These are phyloP conservation scores for Drosophila nigricruria DNA, from an alignment of 2,888 invertebrate genomes.

Conservation along the genomic window DNA sequence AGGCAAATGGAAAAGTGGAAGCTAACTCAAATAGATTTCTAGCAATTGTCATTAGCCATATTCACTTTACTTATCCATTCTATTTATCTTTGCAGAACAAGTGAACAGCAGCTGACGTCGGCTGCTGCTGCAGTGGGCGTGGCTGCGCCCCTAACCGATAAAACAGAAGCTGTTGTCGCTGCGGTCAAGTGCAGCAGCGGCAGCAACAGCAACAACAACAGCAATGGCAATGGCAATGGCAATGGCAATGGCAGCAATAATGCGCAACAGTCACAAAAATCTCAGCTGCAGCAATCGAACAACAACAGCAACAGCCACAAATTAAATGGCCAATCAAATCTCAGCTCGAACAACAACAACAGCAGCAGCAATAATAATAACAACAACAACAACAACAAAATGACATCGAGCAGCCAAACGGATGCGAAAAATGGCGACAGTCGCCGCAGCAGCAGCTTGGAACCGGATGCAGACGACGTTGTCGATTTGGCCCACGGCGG, in stretches of 20 bases:
- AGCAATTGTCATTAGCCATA: neutral
- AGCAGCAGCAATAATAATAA: slow-evolving; percentile 28
- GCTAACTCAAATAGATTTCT: neutral
- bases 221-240: slow-evolving; percentile 50
- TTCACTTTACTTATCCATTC: no score
- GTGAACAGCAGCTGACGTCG: slow-evolving; percentile 57
- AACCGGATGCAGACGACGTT: slow-evolving; percentile 60
- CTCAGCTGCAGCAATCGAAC: slow-evolving; percentile 62
- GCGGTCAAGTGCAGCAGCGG: slow-evolving; percentile 31
- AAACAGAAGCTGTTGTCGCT: slow-evolving; percentile 30
- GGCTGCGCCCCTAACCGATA: slow-evolving; percentile 46
- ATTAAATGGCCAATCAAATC: slow-evolving; percentile 66
- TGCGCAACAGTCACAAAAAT: slow-evolving; percentile 62
- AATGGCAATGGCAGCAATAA: slow-evolving; percentile 58
- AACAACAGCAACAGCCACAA: slow-evolving; percentile 56
- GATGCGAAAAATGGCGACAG: slow-evolving; percentile 52
- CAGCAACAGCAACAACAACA: slow-evolving; percentile 37
- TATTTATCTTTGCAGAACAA: slow-evolving; percentile 65
- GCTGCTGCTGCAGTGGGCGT: slow-evolving; percentile 41
- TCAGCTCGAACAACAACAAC: slow-evolving; percentile 42
- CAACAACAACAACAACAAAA: slow-evolving; percentile 37
- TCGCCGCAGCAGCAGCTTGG: slow-evolving; percentile 65
- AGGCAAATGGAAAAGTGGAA: slow-evolving; percentile 8
- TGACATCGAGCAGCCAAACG: slow-evolving; percentile 47
- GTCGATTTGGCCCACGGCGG: slow-evolving; percentile 82